Conservation (phyloP, 2,797 vertebrate genomes). For the Eurystomus glaucurus region DNA sequence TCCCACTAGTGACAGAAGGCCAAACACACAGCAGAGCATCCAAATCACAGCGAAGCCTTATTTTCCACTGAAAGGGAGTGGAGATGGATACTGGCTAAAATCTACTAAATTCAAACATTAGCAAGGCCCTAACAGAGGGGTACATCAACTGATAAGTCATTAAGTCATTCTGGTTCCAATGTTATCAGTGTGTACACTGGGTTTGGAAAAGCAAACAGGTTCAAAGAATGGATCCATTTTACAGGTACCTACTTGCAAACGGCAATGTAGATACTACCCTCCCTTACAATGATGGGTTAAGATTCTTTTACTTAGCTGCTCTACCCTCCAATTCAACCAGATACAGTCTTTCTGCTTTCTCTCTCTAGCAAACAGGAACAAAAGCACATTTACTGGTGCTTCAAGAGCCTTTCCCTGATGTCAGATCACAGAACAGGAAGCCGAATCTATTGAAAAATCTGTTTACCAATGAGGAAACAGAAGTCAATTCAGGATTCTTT, state of each 20-base stretch:
- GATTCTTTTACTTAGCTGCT: neutral
- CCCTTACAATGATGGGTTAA: neutral
- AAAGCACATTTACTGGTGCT: conserved; percentile 18
- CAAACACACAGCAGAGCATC: neutral
- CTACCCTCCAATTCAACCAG: neutral
- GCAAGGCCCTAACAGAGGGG: neutral
- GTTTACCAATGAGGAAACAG: conserved; percentile 47
- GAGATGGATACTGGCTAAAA: neutral
- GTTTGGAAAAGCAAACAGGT: neutral
- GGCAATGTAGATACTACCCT: neutral
- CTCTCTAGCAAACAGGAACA: conserved; percentile 33
- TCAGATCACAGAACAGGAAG: conserved; percentile 6
- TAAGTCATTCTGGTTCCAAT: neutral
- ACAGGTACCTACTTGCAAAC: neutral
- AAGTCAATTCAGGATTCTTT: conserved; percentile 42
- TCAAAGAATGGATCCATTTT: neutral
- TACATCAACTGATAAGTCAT: neutral
- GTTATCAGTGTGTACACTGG: neutral
- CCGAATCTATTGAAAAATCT: conserved; percentile 55
- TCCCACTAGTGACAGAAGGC: neutral
- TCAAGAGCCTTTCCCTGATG: neutral
- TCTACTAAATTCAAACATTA: neutral
- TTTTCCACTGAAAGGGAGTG: neutral
- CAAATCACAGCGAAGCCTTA: neutral
- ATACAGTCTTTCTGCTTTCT: neutral